Evolutionary conservation across 2,797 vertebrate species (phyloP), one percentile per base, ranked within the genome.

Genomic region (Platalea minor): DNA sequence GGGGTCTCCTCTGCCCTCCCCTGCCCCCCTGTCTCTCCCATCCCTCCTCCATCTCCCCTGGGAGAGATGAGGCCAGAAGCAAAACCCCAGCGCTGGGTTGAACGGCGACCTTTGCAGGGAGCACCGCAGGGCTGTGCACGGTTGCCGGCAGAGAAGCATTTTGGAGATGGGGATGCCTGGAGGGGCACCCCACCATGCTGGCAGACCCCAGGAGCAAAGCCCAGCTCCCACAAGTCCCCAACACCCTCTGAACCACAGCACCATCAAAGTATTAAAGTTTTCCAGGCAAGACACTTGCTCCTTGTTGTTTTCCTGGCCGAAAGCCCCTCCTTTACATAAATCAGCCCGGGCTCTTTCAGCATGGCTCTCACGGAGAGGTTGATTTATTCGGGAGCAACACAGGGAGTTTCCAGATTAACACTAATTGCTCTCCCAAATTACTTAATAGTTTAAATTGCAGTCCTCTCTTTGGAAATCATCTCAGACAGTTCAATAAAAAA

Each of bases 361-460:
- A 20, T 13, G 5, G 70, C 86, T 93, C 95, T 93, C 77, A 14
- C 60, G 2, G 95, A 95, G 95, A 89, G 96, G 95, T 92, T 96
- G 96, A 97, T 97, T 97, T 97, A 97, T 94, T 95, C 29, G 10
- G 92, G 95, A 96, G 91, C 92, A 92, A 94, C 95, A 83, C 95
- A 56, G 95, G 96, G 96, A 96, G 93, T 96, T 97, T 96, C 96
- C 95, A 97, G 95, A 96, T 97, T 95, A 96, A 92, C 95, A 88
- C 91, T 97, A 97, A 97, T 97, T 97, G 95, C 93, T 93, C 92
- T 96, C 75, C 93, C 86, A 96, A 97, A 97, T 96, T 93, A 96
- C 96, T 96, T 96, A 96, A 96, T 95, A 94, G 96, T 95, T 89
- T 84, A 87, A 96, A 97, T 92, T 94, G 96, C 95, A 90, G 93